A percentile compares a stretch with the other conserved stretches of the same genome.
These are phyloP conservation scores for Rotaria sp. DNA, from an alignment of 2,888 invertebrate species.

Conservation along the genomic window DNA sequence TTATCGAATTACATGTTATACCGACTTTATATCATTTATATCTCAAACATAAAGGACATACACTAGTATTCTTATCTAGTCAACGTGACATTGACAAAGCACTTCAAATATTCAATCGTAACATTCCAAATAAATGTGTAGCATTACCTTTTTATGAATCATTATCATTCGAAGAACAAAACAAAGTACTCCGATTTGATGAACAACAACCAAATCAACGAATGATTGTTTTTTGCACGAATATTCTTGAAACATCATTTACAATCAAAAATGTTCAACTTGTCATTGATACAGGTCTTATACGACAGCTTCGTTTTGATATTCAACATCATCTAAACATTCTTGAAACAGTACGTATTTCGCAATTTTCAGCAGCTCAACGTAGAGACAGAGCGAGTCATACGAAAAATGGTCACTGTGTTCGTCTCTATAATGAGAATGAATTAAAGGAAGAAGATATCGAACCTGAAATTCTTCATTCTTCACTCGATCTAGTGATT, in stretches of 20 bases:
- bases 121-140: neutral
- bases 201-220: neutral
- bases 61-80: neutral
- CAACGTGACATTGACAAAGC: neutral
- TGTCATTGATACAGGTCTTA: neutral
- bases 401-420: neutral
- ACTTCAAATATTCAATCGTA: neutral
- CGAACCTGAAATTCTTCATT: neutral
- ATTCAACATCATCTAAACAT: neutral
- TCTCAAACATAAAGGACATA: neutral
- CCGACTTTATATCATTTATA: neutral
- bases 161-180: neutral
- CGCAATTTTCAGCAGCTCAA: neutral
- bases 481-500: neutral
- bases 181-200: neutral
- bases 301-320: neutral
- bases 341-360: neutral
- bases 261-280: neutral
- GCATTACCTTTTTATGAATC: neutral
- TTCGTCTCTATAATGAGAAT: neutral
- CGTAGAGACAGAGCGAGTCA: neutral
- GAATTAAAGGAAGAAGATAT: neutral
- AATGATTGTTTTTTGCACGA: neutral
- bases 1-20: neutral
- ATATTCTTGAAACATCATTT: neutral